Evolutionary conservation across 2,888 invertebrate genomes (phyloP), one percentile per base, ranked within the genome.

Genomic region (Venusia cambrica): DNA sequence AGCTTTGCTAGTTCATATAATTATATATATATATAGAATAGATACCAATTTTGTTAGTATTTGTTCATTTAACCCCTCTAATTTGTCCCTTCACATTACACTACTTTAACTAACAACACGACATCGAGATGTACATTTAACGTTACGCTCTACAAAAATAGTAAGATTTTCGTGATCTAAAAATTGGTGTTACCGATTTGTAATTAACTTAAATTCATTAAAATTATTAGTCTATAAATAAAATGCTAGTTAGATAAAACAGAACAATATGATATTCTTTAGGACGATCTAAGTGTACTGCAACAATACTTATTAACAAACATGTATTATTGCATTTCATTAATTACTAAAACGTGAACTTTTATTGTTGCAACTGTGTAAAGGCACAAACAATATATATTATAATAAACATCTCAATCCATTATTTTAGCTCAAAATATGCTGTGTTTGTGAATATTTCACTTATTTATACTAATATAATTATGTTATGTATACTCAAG

Each of bases 311-410:
- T 62, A n/a, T n/a, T n/a, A n/a, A n/a, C n/a, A 55, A 31, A 33
- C 51, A 57, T 45, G 57, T 45, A 56, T 62, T 68, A 72, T 73
- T 75, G 70, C 73, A 66, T 59, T 62, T 54, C 44, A 62, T 71
- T 75, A 78, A 74, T 72, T 76, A 75, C 73, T 68, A 62, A 45
- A 38, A 38, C 20, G 41, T 35, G 31, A 45, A 27, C 16, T 27
- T 27, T 28, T 48, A 13, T 29, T 19, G 32, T 33, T 60, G 57
- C 40, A 47, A 39, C 42, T 51, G 56, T 70, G 71, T 73, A 66
- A 78, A 84, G 81, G 83, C 83, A 84, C 81, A 80, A 81, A 81
- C 71, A 75, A 80, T 76, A n/a, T n/a, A n/a, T n/a, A 78, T 35
- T 60, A 68, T 63, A 68, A 66, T 58, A 30, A 27, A 40, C 33